A percentile compares a stretch with the other conserved stretches of the same genome.
phyloP scores from a whole-genome alignment of 2,888 invertebrate genomes.

The Flexamia atlantica region DNA sequence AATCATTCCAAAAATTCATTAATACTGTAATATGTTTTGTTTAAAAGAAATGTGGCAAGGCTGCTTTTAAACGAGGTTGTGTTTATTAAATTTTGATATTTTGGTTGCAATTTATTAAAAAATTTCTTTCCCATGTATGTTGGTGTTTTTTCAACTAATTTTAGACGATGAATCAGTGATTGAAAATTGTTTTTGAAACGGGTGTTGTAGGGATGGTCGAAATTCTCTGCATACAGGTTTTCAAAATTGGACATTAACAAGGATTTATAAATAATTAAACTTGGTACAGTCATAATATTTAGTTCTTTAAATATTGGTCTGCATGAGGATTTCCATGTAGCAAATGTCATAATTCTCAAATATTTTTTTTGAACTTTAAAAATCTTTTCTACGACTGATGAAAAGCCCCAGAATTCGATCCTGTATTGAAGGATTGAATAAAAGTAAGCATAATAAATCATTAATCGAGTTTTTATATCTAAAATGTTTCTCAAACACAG shows the following conservation, averaged over 20 bases:
- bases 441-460: slow-evolving; percentile 10
- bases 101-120: not conserved
- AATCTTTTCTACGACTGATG: not conserved
- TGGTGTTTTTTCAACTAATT: not conserved
- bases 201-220: not conserved
- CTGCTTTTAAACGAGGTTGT: not conserved
- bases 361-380: not conserved
- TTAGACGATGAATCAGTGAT: not conserved
- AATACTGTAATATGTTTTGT: not conserved
- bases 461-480: not conserved
- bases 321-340: not conserved
- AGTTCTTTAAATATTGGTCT: not conserved
- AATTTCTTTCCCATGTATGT: not conserved
- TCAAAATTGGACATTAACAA: not conserved
- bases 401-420: not conserved
- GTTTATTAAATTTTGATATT: not conserved
- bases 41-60: not conserved
- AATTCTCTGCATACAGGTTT: not conserved
- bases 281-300: not conserved
- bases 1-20: not conserved
- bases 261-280: not conserved
- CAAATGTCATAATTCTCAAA: not conserved
- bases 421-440: not conserved
- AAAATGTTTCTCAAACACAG: not conserved
- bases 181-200: not conserved